A percentile compares a stretch with the other conserved stretches of the same genome.
Conservation (phyloP, 2,888 invertebrate genomes). For the Pammene aurita region DNA sequence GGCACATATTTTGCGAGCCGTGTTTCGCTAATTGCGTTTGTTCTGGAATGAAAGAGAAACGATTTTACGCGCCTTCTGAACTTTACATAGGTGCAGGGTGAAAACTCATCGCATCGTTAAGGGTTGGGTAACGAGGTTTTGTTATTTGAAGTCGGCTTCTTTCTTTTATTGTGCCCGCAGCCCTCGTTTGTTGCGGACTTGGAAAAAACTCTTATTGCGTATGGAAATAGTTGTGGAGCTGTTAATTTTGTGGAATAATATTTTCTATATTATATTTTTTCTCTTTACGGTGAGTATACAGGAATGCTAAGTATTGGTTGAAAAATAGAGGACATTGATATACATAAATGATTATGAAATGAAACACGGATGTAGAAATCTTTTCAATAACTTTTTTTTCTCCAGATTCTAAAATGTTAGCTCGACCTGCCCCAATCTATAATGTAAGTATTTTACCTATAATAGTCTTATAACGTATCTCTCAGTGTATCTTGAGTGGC, state of each 20-base stretch:
- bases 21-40: slow-evolving; percentile 49
- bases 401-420: no score
- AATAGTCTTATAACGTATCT: no score
- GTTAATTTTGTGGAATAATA: neutral
- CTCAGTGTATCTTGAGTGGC: no score
- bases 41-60: slow-evolving; percentile 45
- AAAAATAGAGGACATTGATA: no score
- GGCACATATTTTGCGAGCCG: slow-evolving; percentile 48
- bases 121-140: slow-evolving; percentile 22
- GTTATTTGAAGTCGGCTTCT: slow-evolving; percentile 25
- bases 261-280: no score
- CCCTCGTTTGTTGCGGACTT: slow-evolving; percentile 8
- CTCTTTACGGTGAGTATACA: no score
- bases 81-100: slow-evolving; percentile 28
- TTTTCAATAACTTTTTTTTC: no score
- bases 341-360: no score
- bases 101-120: slow-evolving; percentile 22
- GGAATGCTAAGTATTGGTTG: no score
- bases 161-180: slow-evolving; percentile 20
- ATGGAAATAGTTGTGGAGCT: neutral
- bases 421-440: no score
- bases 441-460: no score
- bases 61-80: slow-evolving; percentile 11
- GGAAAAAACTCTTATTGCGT: slow-evolving; percentile 9
- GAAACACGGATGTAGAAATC: no score